Evolutionary conservation across 2,888 invertebrate genomes (phyloP), one percentile per base, ranked within the genome.

Genomic region (Chesias legatella): DNA sequence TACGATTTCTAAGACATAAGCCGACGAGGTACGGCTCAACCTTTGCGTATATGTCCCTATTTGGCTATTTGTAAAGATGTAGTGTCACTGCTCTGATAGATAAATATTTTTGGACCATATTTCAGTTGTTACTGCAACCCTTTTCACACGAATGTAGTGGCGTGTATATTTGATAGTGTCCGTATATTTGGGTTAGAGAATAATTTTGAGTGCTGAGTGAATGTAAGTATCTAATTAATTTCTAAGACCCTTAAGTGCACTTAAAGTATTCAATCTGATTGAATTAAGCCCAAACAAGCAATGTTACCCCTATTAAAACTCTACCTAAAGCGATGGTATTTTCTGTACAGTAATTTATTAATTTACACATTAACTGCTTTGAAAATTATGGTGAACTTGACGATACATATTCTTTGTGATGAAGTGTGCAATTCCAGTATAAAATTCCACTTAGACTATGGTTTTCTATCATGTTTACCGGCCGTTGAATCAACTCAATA

Each of bases 1-100:
- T 85, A 85, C 82, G 83, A 81, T 79, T 76, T 67, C 60, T 63
- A 72, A 74, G 76, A 79, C 74, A 79, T 79, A 80, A 80, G 80
- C 71, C 71, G 58, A 64, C 55, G 62, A 67, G 66, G 68, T 63
- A 68, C 67, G 64, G 72, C 61, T 67, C 66, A 71, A 68, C 67
- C 70, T 73, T 68, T 66, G 66, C 70, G 66, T 71, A 71, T 73
- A 71, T 71, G 75, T 77, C 76, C 79, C 79, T 63, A 63, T 67
- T 69, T 67, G 75, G 74, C 75, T 74, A 82, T 80, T 80, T 74
- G 72, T 67, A 69, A 76, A 65, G 66, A 68, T 61, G 60, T 63
- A 66, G 60, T 61, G 64, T 41, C 50, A 44, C 52, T 55, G 33
- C 39, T 44, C 43, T 50, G 46, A 55, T 48, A 51, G 43, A 48